Conservation (phyloP, 2,888 invertebrate genomes). For the Ptychoptera contaminata region DNA sequence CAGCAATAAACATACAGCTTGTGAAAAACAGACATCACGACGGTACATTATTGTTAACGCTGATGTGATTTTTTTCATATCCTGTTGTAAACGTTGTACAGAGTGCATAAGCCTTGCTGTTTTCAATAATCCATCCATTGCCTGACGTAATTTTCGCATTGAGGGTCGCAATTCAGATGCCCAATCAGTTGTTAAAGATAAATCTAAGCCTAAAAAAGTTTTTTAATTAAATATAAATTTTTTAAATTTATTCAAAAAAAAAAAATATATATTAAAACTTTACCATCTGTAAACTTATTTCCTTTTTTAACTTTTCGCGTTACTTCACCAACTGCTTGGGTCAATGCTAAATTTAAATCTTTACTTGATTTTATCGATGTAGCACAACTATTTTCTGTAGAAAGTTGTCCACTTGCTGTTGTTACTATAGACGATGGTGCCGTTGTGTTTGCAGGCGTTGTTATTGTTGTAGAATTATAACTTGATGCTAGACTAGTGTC, state of each 20-base stretch:
- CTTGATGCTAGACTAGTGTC: background rate
- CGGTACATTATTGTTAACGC: conserved; percentile 59
- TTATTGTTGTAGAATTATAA: no score
- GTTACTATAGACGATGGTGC: background rate
- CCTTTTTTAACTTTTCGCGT: conserved; percentile 41
- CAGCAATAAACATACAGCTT: conserved; percentile 57
- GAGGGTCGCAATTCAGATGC: conserved; percentile 61
- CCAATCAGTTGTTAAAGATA: conserved; percentile 57
- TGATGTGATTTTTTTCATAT: conserved; percentile 55
- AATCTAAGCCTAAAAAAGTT: conserved; percentile 35
- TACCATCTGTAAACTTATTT: conserved; percentile 58
- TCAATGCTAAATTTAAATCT: conserved; percentile 21
- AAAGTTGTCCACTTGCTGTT: background rate
- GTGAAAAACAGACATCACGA: conserved; percentile 80
- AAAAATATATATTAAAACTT: no score
- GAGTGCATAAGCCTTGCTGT: conserved; percentile 66
- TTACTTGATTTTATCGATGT: conserved; percentile 7
- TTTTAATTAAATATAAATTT: conserved; percentile 3
- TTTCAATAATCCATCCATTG: conserved; percentile 62
- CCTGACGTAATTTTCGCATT: conserved; percentile 62
- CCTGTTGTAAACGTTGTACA: conserved; percentile 65
- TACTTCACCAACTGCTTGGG: conserved; percentile 37
- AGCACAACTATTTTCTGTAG: background rate
- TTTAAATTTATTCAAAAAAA: no score
- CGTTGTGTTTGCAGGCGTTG: background rate